Evolutionary conservation across 1,140 invertebrate species (phyloP).

Genomic region (Drosophila repleta): DNA sequence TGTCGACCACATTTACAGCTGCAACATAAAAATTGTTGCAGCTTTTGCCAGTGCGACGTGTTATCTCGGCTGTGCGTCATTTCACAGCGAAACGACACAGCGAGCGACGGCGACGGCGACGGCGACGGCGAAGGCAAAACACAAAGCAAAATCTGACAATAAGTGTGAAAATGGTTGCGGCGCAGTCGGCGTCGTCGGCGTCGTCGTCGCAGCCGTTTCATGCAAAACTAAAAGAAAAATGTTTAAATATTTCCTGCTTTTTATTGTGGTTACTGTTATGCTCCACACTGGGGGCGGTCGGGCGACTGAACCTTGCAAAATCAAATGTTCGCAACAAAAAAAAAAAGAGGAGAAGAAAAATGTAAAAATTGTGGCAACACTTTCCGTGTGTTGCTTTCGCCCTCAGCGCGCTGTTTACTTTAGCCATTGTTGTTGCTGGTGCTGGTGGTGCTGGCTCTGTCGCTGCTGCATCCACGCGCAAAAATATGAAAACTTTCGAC

Average conservation of each 20-base stretch:
- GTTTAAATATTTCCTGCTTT: conserved; percentile 84
- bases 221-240: conserved; percentile 83
- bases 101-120: conserved; percentile 14
- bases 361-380: conserved; percentile 74
- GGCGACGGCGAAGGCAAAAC: conserved; percentile 47
- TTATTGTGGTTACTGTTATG: conserved; percentile 72
- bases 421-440: conserved; percentile 47
- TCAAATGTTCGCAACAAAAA: conserved; percentile 45
- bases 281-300: conserved; percentile 11
- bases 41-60: conserved; percentile 60
- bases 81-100: conserved; percentile 59
- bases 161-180: conserved; percentile 76
- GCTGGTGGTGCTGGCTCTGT: conserved; percentile 18
- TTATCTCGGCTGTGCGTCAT: conserved; percentile 80
- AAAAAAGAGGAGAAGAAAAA: not conserved
- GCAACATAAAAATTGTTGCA: conserved; percentile 69
- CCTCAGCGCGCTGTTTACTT: conserved; percentile 54
- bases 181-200: conserved; percentile 30
- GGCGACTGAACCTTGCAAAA: conserved; percentile 28
- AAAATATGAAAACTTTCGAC: conserved; percentile 84
- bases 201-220: conserved; percentile 43
- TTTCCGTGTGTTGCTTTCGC: conserved; percentile 75
- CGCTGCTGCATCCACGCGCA: conserved; percentile 58
- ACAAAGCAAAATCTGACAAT: conserved; percentile 82
- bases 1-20: conserved; percentile 51